phyloP scores from a whole-genome alignment of 2,888 invertebrate species.

The Philereme vetulata region DNA sequence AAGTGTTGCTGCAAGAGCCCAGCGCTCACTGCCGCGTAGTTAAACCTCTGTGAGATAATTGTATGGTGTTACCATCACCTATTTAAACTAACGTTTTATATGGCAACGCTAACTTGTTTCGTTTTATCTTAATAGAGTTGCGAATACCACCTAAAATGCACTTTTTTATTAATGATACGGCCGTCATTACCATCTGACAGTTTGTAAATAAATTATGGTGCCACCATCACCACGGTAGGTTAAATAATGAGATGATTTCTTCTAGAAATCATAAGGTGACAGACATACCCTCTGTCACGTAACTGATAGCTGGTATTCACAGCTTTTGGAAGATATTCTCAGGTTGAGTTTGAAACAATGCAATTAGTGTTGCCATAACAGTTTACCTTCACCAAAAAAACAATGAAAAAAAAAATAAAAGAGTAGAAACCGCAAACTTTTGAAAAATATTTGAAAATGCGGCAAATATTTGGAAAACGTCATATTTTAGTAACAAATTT shows the following conservation, averaged over 20 bases:
- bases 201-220: no score
- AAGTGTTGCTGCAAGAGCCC: constrained; percentile 82
- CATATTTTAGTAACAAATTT: constrained; percentile 18
- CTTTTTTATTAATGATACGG: not conserved
- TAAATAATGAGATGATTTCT: no score
- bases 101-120: constrained; percentile 54
- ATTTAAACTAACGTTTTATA: constrained; percentile 47
- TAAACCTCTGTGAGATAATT: constrained; percentile 81
- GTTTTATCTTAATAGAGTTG: constrained; percentile 5
- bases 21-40: constrained; percentile 81
- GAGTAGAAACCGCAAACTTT: constrained; percentile 38
- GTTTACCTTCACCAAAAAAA: constrained; percentile 57
- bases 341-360: not conserved
- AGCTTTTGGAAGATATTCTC: constrained; percentile 6
- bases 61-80: constrained; percentile 77
- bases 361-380: constrained; percentile 50
- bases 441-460: constrained; percentile 24
- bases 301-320: constrained; percentile 1
- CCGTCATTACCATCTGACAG: not conserved
- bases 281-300: not conserved
- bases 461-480: constrained; percentile 25
- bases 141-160: not conserved
- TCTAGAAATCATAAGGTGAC: no score
- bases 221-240: no score
- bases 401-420: constrained; percentile 32